These are phyloP conservation scores for Nomada flava DNA, from an alignment of 2,888 invertebrate species.

Conservation along the genomic window DNA sequence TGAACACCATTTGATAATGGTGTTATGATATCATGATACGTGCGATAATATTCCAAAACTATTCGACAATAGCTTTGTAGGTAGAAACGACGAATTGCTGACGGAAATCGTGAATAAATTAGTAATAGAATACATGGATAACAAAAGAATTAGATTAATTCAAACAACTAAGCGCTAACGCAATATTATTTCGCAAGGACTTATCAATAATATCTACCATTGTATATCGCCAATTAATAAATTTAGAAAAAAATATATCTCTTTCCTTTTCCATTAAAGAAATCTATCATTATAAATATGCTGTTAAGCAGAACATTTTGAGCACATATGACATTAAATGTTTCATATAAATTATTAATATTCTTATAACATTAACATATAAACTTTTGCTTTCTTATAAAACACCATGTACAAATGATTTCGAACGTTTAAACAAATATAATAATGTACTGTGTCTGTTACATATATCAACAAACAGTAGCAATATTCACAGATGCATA, in stretches of 20 bases:
- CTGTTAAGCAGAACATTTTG: not conserved
- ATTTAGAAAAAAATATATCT: too few species aligned
- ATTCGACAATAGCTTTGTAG: conserved; percentile 39
- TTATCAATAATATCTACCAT: not conserved
- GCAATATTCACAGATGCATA: not conserved
- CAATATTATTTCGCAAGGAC: not conserved
- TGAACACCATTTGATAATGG: conserved; percentile 49
- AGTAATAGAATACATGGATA: too few species aligned
- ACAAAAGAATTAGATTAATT: not conserved
- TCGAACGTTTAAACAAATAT: not conserved
- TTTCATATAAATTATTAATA: not conserved
- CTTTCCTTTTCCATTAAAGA: not conserved
- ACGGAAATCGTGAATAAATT: conserved; percentile 15
- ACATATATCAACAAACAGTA: not conserved
- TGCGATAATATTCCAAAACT: conserved; percentile 23
- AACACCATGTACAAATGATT: not conserved
- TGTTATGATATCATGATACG: conserved; percentile 43
- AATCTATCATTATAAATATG: not conserved
- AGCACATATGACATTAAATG: not conserved
- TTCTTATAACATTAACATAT: not conserved
- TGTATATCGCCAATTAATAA: too few species aligned
- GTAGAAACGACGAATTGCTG: conserved; percentile 28
- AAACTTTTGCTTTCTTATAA: not conserved
- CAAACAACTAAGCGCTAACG: not conserved
- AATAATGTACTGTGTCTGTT: not conserved